Evolutionary conservation across 2,797 vertebrate species (phyloP), one percentile per base, ranked within the genome.

Genomic region (Alauda arvensis): DNA sequence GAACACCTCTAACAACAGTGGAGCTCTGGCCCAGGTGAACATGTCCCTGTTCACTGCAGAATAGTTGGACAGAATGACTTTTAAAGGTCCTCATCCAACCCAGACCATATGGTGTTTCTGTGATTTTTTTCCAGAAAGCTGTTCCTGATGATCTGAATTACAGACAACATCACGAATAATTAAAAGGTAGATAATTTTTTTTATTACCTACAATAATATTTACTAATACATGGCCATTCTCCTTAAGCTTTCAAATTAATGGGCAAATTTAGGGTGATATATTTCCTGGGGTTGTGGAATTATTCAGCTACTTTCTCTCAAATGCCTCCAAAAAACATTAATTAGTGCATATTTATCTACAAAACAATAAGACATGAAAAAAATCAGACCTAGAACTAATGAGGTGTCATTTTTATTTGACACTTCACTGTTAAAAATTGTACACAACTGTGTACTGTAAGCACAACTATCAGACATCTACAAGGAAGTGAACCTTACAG

Each of bases 401-500:
- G 15, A 78, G 8, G 8, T 46, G 1, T 9, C 42, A 68, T 31
- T 87, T 80, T 25, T 75, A 48, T 33, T 80, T 71, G 55, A 49
- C 33, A 42, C 3, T 15, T 10, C 0, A 15, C 12, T 46, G 12
- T 46, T 75, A 75, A 80, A 74, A 85, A 67, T 2, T 11, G 12
- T 45, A 63, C 10, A 18, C 6, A 90, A 62, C 16, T 24, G 13
- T 21, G 18, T 15, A 82, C 19, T 1, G 0, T 9, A 83, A 87
- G 5, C 28, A 70, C 34, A 85, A 18, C 17, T 15, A 57, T 31
- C 18, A 78, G 43, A 59, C 6, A 49, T 8, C 31, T 42, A 42
- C 6, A 31, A 43, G 12, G 16, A 84, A 55, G 14, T 4, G 10
- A 77, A 61, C 3, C 2, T 39, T 53, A 33, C 0, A 33, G 1